Base-by-base conservation (phyloP, 2,113 vertebrate species). In the Plotosus lineatus region DNA sequence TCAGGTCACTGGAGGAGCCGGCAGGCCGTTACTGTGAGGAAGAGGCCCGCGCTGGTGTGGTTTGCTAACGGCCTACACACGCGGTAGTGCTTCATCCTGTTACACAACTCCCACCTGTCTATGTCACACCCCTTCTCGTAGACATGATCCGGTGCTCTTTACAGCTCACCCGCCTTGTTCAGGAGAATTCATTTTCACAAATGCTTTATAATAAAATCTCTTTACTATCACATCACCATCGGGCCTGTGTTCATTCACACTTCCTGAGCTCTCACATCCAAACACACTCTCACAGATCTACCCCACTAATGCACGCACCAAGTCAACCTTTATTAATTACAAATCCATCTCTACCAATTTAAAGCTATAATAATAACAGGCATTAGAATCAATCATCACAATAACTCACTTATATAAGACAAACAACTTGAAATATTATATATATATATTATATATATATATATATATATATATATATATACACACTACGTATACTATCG, bases 61-160 rank as follows among this genome's bases (percentile, higher is more conserved):
- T 78, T 88, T 88, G 60, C 50, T 83, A 89, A 89, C 85, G 86
- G 83, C 82, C 76, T n/a, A 73, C 78, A 28, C 66, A 85, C 87
- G 72, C 86, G 85, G 90, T 87, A 38, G 88, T 86, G 87, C 89
- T 89, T 92, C 91, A 90, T 91, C 79, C 55, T 88, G 76, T 91
- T 92, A 88, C 90, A 86, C 86, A 91, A 92, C 80, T 73, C 23
- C 42, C 72, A 72, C 68, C 36, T 75, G 71, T 74, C 38, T 63
- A 10, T 50, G 31, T 14, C 61, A 28, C 33, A 19, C 19, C 33
- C 6, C 5, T 77, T 77, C 75, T n/a, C 75, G 48, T 28, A 46
- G 56, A 53, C 66, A 53, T 51, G 14, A 15, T 4, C 80, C 61
- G 36, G 58, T 40, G 19, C 33, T 28, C 26, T 58, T 55, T 12